Evolutionary conservation across 2,113 vertebrate species (phyloP), one percentile per base, ranked within the genome.

Genomic region (Apteryx mantelli): DNA sequence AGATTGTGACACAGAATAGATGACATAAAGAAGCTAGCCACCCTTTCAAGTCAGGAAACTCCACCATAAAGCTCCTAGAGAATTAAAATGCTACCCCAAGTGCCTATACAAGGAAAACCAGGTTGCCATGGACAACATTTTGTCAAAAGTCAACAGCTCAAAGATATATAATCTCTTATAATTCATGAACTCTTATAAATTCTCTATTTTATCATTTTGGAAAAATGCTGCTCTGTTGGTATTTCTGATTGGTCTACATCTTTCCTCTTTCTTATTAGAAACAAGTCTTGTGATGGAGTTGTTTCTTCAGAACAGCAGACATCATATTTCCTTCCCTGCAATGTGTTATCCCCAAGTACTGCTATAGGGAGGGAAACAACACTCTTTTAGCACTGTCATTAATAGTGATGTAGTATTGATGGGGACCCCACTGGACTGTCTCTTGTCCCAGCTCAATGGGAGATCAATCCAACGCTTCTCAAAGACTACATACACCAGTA

Each of bases 381-480:
- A 22, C 16, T 52, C 11, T 65, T 46, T 18, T 10, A 44, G 19
- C 8, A 30, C 17, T 53, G 52, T 2, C 63, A 36, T 21, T 13
- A 61, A 15, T 7, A 50, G 7, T 2, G 11, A 44, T 34, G 38
- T 32, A 40, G 21, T 28, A 32, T 32, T 21, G 32, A 34, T 16
- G 36, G 30, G 20, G 56, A 19, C 11, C 15, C 19, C 2, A 21
- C 38, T 3, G 10, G 55, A 68, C 17, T 5, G 25, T 42, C 10
- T 20, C 3, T 0, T 48, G 52, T 5, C 3, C 2, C 3, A 8
- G 28, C 14, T 63, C 46, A 48, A 3, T 9, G 34, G 24, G 0
- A 76, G 44, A 32, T 58, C 7, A 4, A 22, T 2, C 7, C 52
- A 60, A 21, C 32, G 9, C 13, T 53, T 55, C 48, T n/a, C 48